Conservation (phyloP, 2,113 vertebrate genomes). For the Malurus alboscapulatus region DNA sequence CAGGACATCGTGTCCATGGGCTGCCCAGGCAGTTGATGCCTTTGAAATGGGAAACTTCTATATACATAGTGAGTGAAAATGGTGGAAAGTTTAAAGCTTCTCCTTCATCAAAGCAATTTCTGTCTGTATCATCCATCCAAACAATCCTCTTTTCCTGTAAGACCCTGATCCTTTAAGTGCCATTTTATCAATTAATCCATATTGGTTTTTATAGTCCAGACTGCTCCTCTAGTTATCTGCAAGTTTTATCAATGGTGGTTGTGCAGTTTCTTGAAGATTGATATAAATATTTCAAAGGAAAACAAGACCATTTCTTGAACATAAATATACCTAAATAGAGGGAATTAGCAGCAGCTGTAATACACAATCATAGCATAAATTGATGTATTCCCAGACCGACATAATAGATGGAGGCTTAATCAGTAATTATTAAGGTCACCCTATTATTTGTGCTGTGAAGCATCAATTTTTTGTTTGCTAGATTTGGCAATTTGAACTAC, state of each 20-base stretch:
- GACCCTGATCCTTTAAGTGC: background rate
- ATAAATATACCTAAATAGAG: background rate
- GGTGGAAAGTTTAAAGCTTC: background rate
- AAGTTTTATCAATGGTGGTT: background rate
- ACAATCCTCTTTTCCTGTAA: background rate
- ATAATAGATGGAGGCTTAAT: background rate
- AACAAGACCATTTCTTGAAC: background rate
- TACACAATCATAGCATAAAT: background rate
- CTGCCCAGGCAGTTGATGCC: background rate
- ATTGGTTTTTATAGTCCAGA: background rate
- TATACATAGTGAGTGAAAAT: background rate
- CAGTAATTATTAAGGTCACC: background rate
- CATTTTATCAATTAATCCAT: background rate
- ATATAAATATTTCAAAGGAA: background rate
- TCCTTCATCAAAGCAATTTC: background rate
- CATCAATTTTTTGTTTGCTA: background rate
- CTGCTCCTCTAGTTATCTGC: background rate
- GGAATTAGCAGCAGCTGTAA: background rate
- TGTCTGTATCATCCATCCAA: background rate
- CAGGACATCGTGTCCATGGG: background rate
- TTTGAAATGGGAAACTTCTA: background rate
- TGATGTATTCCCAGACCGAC: background rate
- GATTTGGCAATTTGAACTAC: background rate
- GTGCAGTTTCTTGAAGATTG: background rate
- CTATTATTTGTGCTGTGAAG: background rate